Evolutionary conservation across 2,888 invertebrate genomes (phyloP), one percentile per base, ranked within the genome.

Genomic region (Protodeltote pygarga): DNA sequence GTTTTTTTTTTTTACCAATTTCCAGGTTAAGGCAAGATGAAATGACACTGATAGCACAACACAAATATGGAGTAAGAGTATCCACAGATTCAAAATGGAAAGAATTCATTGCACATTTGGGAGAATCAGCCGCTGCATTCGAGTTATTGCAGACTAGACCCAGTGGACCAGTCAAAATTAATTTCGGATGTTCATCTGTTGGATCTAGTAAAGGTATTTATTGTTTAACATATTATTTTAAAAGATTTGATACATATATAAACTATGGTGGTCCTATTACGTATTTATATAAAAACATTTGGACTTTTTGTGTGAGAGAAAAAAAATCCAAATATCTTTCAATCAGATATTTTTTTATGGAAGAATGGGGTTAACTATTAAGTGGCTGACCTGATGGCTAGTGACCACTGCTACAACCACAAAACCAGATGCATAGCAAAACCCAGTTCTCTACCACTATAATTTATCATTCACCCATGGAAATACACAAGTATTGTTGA

Each of bases 71-170:
- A 1, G 73, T 94, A 0, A 87, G 94, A 53, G 87, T 93, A 0
- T 80, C 90, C 16, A 82, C 91, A 3, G 87, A 89, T 34, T 62
- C 76, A 13, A 87, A 89, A 49, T 94, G 94, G 90, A 83, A 87
- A 33, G 90, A 93, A 25, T 88, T 94, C 49, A 92, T 94, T 60
- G 68, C 87, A 8, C 93, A 93, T 46, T 81, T 96, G 1, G 95
- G 95, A 1, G 89, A 93, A 61, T 95, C 95, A 0, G 94, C 94
- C 0, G 94, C 93, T 0, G 93, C 88, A 3, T 94, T 96, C 65
- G 96, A 96, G 75, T 79, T 96, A 50, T 77, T 96, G 5, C 94
- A 95, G 69, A 93, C 94, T 2, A 95, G 94, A 63, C 94, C 94
- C 0, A 93, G 92, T 54, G 93, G 94, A 38, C 85, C 94, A 8